Percentiles rank a stretch among this genome's conserved stretches.
Evolutionary conservation across 2,888 invertebrate species (phyloP).

Genomic region (Eupithecia dodoneata): DNA sequence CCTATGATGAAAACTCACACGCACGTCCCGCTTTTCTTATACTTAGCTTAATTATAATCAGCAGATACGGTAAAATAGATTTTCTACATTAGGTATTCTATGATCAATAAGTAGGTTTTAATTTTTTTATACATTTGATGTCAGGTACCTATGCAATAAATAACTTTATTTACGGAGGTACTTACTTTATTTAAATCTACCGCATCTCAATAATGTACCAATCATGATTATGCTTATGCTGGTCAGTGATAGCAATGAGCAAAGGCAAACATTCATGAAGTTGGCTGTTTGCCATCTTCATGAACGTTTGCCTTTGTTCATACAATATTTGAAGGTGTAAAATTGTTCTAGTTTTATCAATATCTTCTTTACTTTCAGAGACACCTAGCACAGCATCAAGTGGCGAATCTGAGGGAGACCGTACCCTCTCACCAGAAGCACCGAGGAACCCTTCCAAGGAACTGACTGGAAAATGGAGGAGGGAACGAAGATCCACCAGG

Average conservation of each 20-base stretch:
- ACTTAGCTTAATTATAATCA: not conserved
- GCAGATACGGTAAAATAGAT: not conserved
- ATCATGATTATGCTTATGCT: not conserved
- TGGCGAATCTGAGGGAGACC: conserved; percentile 78
- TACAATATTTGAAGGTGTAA: not conserved
- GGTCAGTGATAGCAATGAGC: too few species aligned
- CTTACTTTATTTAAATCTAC: not conserved
- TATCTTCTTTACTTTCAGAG: conserved; percentile 62
- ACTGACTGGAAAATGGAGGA: conserved; percentile 88
- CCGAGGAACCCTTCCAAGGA: conserved; percentile 78
- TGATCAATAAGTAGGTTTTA: not conserved
- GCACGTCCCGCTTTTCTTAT: not conserved
- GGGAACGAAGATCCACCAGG: conserved; percentile 85
- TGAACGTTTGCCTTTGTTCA: not conserved
- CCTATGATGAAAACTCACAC: not conserved
- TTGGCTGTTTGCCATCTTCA: too few species aligned
- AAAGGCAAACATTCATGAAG: too few species aligned
- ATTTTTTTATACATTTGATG: not conserved
- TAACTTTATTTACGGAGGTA: not conserved
- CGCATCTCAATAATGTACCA: not conserved
- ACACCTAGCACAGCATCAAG: conserved; percentile 80
- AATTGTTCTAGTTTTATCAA: not conserved
- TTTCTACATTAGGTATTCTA: not conserved
- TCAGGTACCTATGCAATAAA: not conserved
- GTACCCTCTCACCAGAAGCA: conserved; percentile 74